Evolutionary conservation across 2,113 vertebrate genomes (phyloP).

Genomic region (Salvator merianae): DNA sequence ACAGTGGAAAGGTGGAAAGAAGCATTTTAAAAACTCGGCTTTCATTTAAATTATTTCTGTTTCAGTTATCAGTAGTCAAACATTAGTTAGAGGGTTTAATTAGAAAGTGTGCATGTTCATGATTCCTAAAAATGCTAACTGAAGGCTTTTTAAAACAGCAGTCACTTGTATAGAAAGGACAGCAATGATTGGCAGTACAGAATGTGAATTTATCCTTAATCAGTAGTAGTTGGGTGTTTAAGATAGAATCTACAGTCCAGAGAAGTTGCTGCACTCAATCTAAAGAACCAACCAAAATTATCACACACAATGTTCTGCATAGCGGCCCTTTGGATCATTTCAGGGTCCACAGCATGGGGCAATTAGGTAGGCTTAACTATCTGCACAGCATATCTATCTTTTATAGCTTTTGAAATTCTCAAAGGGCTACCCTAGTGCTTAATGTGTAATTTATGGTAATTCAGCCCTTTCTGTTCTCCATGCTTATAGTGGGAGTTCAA

Average conservation of each 20-base stretch:
- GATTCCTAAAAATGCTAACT: neutral
- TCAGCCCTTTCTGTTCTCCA: neutral
- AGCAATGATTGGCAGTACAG: neutral
- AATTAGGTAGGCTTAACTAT: neutral
- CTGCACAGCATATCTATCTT: neutral
- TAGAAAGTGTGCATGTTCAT: neutral
- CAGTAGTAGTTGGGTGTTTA: neutral
- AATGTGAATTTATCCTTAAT: neutral
- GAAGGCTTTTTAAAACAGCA: neutral
- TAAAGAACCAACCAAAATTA: neutral
- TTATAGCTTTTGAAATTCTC: constrained; percentile 4
- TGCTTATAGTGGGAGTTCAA: neutral
- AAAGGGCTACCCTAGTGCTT: neutral
- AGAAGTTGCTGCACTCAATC: neutral
- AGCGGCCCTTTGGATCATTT: neutral
- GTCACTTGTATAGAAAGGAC: neutral
- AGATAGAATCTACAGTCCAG: neutral
- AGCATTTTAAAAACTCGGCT: neutral
- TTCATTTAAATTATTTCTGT: neutral
- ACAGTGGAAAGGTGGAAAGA: neutral
- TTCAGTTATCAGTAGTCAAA: neutral
- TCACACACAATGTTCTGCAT: neutral
- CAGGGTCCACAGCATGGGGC: neutral
- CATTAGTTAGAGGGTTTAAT: neutral
- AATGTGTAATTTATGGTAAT: constrained; percentile 1